A percentile compares a stretch with the other conserved stretches of the same genome.
Conservation (phyloP, 2,113 vertebrate genomes). For the Ivindomyrus marchei region DNA sequence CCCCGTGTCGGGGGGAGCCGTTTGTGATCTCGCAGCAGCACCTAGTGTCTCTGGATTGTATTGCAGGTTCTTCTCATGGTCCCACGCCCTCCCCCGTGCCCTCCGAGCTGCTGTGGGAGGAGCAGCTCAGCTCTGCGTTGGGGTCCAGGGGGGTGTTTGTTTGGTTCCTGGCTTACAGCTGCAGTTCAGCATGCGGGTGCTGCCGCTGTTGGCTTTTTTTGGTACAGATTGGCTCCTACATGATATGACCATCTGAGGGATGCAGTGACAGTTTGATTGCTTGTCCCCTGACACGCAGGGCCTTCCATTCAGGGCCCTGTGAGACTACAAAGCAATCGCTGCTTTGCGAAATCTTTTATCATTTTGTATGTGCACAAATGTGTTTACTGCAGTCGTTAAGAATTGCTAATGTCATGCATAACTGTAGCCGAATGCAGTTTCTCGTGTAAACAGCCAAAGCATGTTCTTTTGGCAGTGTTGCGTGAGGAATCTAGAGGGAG, state of each 20-base stretch:
- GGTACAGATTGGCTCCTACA: neutral
- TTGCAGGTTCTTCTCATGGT: slow-evolving; percentile 33
- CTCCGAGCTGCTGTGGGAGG: neutral
- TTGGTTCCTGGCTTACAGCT: neutral
- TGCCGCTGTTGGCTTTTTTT: neutral
- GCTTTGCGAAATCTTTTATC: neutral
- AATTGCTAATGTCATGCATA: neutral
- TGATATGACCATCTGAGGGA: neutral
- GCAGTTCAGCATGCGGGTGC: neutral
- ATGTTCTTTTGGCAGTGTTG: neutral
- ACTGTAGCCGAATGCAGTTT: neutral
- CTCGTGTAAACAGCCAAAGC: neutral
- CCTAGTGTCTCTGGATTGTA: slow-evolving; percentile 54
- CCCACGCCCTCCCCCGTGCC: neutral
- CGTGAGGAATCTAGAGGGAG: neutral
- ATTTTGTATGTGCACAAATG: neutral
- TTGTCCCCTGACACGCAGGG: neutral
- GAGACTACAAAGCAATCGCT: neutral
- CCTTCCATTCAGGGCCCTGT: neutral
- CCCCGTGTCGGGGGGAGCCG: slow-evolving; percentile 16
- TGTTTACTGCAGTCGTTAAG: neutral
- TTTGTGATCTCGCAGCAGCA: slow-evolving; percentile 61
- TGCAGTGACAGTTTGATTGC: neutral
- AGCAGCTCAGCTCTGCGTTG: neutral
- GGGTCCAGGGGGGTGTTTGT: neutral